Evolutionary conservation across 2,888 invertebrate species (phyloP).

Genomic region (Hyalella azteca): DNA sequence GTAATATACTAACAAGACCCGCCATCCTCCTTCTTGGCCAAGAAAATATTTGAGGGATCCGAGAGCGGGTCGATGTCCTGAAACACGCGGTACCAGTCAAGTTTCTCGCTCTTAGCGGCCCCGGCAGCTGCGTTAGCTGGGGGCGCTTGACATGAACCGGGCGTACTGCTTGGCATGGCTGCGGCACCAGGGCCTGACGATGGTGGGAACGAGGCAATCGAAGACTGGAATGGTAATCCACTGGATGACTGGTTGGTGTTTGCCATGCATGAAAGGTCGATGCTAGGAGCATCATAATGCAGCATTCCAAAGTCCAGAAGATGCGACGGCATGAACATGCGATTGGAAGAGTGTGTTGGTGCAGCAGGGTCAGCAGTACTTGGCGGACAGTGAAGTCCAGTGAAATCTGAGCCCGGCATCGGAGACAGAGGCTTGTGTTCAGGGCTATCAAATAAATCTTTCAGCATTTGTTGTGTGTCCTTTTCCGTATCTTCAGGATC

Average conservation of each 20-base stretch:
- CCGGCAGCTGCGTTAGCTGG: not conserved
- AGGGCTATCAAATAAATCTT: constrained; percentile 63
- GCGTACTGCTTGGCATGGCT: not conserved
- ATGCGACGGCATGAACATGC: constrained; percentile 63
- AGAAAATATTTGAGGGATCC: constrained; percentile 70
- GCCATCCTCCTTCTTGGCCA: constrained; percentile 43
- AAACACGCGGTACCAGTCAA: constrained; percentile 85
- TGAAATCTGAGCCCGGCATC: constrained; percentile 23
- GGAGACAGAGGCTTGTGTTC: constrained; percentile 46
- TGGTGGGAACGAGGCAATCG: not conserved
- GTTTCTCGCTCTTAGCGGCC: constrained; percentile 55
- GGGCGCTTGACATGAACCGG: not conserved
- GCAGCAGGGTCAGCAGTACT: constrained; percentile 36
- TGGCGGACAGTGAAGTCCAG: constrained; percentile 37
- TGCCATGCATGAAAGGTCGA: not conserved
- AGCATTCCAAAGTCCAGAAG: constrained; percentile 62
- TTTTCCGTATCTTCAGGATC: constrained; percentile 63
- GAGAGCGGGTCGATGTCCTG: constrained; percentile 90
- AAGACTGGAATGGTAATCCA: not conserved
- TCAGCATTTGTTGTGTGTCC: constrained; percentile 64
- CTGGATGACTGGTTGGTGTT: not conserved
- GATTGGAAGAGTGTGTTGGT: constrained; percentile 35
- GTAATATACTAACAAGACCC: constrained; percentile 45
- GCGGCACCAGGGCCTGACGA: not conserved
- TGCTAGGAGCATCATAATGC: constrained; percentile 40